phyloP scores from a whole-genome alignment of 1,140 invertebrate species.

The Palaemon carinicauda region DNA sequence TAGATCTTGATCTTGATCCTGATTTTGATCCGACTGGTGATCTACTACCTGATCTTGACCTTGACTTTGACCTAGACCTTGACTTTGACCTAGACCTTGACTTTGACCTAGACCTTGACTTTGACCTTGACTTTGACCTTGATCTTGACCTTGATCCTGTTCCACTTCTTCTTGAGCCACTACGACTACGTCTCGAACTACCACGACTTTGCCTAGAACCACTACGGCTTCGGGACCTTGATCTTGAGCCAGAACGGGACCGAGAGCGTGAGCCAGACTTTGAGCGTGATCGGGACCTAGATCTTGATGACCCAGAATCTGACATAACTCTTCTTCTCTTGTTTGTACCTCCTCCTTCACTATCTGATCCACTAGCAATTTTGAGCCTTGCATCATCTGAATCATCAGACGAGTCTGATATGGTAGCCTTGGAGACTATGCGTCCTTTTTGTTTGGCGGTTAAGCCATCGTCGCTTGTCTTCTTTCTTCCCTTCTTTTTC shows the following conservation, averaged over 20 bases:
- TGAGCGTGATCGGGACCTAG: constrained; percentile 63
- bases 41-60: constrained; percentile 25
- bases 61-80: constrained; percentile 59
- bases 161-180: constrained; percentile 60
- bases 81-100: constrained; percentile 47
- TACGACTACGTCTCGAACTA: constrained; percentile 48
- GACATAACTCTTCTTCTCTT: constrained; percentile 62
- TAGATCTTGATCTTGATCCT: constrained; percentile 49
- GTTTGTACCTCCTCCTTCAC: constrained; percentile 66
- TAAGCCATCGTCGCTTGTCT: constrained; percentile 69
- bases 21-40: constrained; percentile 49
- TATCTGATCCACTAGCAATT: constrained; percentile 71
- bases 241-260: constrained; percentile 62
- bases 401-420: constrained; percentile 84
- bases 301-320: constrained; percentile 66
- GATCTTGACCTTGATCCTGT: constrained; percentile 61
- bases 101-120: constrained; percentile 18
- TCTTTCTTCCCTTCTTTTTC: constrained; percentile 63
- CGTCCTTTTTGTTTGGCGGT: constrained; percentile 84
- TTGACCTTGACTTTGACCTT: constrained; percentile 56
- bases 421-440: constrained; percentile 93
- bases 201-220: not conserved
- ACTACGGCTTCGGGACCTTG: constrained; percentile 61
- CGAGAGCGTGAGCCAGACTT: constrained; percentile 64
- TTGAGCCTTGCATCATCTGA: constrained; percentile 71